Evolutionary conservation across 2,797 vertebrate species (phyloP).

Genomic region (Esox lucius): DNA sequence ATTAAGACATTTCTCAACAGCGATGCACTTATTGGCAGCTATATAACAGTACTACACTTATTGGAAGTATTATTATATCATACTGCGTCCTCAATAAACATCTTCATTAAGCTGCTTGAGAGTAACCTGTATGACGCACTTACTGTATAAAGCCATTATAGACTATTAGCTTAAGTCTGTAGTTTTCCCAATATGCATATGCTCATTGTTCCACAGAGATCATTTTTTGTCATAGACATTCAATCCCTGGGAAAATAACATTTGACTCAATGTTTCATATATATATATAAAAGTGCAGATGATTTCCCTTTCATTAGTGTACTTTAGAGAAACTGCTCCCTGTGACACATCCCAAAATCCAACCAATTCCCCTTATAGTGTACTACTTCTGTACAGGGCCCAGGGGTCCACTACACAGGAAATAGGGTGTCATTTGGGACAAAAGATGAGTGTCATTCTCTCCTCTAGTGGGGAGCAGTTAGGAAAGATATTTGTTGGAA

Average conservation of each 20-base stretch:
- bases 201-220: background rate
- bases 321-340: conserved; percentile 30
- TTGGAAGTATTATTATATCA: background rate
- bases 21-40: background rate
- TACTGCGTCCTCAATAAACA: background rate
- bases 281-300: conserved; percentile 31
- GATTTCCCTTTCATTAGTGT: conserved; percentile 41
- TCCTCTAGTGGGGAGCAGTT: background rate
- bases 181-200: conserved; percentile 9
- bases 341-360: conserved; percentile 22
- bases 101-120: conserved; percentile 2
- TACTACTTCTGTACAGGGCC: background rate
- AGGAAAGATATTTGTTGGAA: background rate
- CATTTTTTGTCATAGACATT: conserved; percentile 25
- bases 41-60: background rate
- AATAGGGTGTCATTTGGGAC: background rate
- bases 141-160: conserved; percentile 5
- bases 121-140: conserved; percentile 11
- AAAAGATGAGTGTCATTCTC: background rate
- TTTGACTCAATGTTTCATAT: conserved; percentile 22
- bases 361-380: background rate
- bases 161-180: background rate
- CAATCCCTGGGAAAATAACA: conserved; percentile 27
- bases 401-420: background rate
- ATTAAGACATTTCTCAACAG: conserved; percentile 1